phyloP scores from a whole-genome alignment of 1,140 invertebrate species.

The Apis dorsata region DNA sequence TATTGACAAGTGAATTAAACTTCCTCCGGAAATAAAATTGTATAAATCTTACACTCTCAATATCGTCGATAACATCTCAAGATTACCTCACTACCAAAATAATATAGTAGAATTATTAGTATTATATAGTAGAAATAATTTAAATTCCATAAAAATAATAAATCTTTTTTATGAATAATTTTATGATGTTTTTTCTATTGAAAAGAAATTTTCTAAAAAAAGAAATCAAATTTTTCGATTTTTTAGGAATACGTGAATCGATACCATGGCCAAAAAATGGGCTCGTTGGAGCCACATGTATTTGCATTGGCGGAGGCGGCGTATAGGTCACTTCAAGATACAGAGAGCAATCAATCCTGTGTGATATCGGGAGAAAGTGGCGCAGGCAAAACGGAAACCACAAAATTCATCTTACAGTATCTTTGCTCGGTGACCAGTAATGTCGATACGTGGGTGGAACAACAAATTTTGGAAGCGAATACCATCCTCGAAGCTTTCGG shows the following conservation, averaged over 20 bases:
- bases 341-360: slow-evolving; percentile 89
- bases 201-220: background rate
- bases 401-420: slow-evolving; percentile 97
- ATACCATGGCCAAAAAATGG: slow-evolving; percentile 91
- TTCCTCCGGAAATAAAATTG: background rate
- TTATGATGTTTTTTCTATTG: background rate
- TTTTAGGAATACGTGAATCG: slow-evolving; percentile 89
- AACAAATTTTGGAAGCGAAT: slow-evolving; percentile 96
- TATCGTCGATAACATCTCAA: background rate
- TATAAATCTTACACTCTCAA: no score
- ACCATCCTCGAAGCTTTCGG: slow-evolving; percentile 96
- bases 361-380: slow-evolving; percentile 99
- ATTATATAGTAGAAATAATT: background rate
- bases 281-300: slow-evolving; percentile 91
- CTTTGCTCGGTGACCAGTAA: slow-evolving; percentile 94
- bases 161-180: background rate
- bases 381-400: slow-evolving; percentile 98
- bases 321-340: slow-evolving; percentile 86
- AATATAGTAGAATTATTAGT: background rate
- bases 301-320: slow-evolving; percentile 94
- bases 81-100: background rate
- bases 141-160: no score
- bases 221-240: slow-evolving; percentile 48
- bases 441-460: slow-evolving; percentile 95
- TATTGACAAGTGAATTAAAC: background rate